These are phyloP conservation scores for Coenonympha glycerion DNA, from an alignment of 2,888 invertebrate genomes.

Conservation along the genomic window DNA sequence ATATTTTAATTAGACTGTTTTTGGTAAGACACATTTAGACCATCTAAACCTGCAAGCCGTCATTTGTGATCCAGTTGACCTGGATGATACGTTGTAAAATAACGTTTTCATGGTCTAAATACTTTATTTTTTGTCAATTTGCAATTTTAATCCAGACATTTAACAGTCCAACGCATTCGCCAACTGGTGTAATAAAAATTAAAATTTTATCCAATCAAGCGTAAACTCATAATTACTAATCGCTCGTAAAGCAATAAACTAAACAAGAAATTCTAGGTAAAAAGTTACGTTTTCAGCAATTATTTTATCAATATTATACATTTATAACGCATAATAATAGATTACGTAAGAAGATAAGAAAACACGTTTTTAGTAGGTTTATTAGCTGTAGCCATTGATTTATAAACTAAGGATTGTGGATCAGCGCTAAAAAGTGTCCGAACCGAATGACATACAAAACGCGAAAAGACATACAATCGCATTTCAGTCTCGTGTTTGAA, in stretches of 20 bases:
- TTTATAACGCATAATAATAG: background rate
- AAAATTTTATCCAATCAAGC: conserved; percentile 15
- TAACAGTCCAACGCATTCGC: conserved; percentile 11
- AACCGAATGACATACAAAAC: no score
- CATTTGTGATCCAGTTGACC: background rate
- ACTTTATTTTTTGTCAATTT: conserved; percentile 4
- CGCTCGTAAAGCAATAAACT: conserved; percentile 4
- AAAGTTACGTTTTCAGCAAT: background rate
- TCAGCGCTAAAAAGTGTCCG: no score
- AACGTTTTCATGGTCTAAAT: conserved; percentile 6
- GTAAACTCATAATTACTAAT: conserved; percentile 12
- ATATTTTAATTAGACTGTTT: background rate
- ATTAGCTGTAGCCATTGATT: no score
- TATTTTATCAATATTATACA: background rate
- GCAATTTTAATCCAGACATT: conserved; percentile 9
- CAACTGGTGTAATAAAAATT: conserved; percentile 18
- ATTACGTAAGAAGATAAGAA: background rate
- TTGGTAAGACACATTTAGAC: background rate
- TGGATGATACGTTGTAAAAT: conserved; percentile 1
- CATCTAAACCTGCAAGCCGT: background rate
- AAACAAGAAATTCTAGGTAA: background rate
- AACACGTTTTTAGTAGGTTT: background rate
- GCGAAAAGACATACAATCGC: no score
- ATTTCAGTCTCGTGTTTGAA: no score
- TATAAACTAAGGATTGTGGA: no score